Conservation (phyloP, 2,888 invertebrate genomes). For the Phymatocera aterrima region DNA sequence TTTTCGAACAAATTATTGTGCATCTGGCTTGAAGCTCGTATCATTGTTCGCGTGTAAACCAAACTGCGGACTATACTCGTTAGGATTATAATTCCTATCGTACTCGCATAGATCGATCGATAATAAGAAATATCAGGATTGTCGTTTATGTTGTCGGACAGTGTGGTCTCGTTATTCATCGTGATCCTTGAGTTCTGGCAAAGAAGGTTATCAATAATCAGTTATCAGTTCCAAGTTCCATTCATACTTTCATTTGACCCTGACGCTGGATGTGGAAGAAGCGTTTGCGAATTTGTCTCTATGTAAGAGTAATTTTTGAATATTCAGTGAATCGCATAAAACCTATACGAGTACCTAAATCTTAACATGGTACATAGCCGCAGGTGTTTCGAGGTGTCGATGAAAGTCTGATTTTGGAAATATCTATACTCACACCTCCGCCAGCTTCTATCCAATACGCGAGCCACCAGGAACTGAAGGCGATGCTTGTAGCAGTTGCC, state of each 20-base stretch:
- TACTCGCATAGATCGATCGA: constrained; percentile 76
- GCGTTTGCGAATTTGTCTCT: too few relatives aligned
- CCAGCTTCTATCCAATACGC: constrained; percentile 76
- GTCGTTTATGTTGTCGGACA: constrained; percentile 72
- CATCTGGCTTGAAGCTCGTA: constrained; percentile 77
- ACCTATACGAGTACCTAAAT: too few relatives aligned
- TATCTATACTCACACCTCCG: constrained; percentile 65
- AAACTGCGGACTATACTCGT: constrained; percentile 77
- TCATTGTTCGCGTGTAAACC: constrained; percentile 76
- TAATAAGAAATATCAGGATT: constrained; percentile 77
- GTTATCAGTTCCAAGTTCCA: not conserved
- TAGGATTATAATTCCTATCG: constrained; percentile 76
- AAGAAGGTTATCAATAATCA: too few relatives aligned
- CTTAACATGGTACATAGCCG: too few relatives aligned
- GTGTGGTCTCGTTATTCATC: constrained; percentile 54
- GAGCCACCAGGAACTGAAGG: constrained; percentile 80
- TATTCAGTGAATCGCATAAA: too few relatives aligned
- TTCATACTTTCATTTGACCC: not conserved
- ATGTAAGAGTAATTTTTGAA: too few relatives aligned
- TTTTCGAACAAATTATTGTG: constrained; percentile 76
- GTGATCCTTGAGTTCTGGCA: constrained; percentile 59
- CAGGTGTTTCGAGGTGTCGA: too few relatives aligned
- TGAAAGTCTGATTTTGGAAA: not conserved
- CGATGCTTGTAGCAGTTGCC: constrained; percentile 76
- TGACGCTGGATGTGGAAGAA: too few relatives aligned